Conservation (phyloP, 1,140 invertebrate species). For the Halesus radiatus region DNA sequence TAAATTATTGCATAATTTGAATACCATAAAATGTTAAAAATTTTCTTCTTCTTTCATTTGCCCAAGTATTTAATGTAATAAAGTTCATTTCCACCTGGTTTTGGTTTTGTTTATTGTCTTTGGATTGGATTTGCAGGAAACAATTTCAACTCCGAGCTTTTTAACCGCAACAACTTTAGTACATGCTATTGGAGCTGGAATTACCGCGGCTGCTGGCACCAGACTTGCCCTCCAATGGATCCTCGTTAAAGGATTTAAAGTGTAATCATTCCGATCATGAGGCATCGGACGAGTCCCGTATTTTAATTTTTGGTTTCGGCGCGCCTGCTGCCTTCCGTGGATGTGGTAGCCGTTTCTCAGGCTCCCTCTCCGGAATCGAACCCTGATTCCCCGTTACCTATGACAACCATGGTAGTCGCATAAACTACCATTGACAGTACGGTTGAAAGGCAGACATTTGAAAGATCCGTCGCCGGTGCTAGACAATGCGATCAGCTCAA, state of each 20-base stretch:
- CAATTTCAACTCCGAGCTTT: constrained; percentile 82
- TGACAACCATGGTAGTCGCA: constrained; percentile 85
- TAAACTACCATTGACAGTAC: constrained; percentile 86
- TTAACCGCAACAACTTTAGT: constrained; percentile 89
- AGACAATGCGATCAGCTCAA: no score
- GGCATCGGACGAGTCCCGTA: constrained; percentile 83
- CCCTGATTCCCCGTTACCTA: constrained; percentile 83
- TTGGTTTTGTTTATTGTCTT: no score
- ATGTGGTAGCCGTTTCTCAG: constrained; percentile 94
- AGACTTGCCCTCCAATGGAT: constrained; percentile 93
- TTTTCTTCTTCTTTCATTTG: no score
- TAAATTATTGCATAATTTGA: no score
- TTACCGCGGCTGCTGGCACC: constrained; percentile 92
- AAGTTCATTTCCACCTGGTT: no score
- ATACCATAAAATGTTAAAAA: no score
- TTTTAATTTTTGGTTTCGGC: constrained; percentile 92
- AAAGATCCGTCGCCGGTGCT: constrained; percentile 83
- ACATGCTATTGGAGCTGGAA: constrained; percentile 92
- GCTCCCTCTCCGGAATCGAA: constrained; percentile 82
- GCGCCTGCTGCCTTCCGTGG: constrained; percentile 93
- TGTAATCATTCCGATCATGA: no score
- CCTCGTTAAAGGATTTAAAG: constrained; percentile 91
- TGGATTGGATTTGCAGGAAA: no score
- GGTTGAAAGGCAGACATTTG: constrained; percentile 92
- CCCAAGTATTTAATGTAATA: no score